A percentile compares a stretch with the other conserved stretches of the same genome.
phyloP scores from a whole-genome alignment of 2,797 vertebrate genomes.

The Dendrocincla fuliginosa region DNA sequence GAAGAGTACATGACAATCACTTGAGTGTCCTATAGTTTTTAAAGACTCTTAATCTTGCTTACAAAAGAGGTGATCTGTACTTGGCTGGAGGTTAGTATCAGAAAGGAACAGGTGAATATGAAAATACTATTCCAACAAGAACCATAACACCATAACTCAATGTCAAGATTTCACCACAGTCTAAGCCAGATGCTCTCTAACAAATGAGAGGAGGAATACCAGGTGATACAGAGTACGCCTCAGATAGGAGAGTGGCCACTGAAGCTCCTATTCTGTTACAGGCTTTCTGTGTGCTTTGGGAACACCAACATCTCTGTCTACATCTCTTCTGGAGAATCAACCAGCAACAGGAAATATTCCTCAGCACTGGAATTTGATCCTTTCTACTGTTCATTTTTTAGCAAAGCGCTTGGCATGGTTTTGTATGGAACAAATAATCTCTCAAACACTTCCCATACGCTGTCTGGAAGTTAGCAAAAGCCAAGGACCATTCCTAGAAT shows the following conservation, averaged over 20 bases:
- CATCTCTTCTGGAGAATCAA: neutral
- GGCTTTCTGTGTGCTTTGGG: neutral
- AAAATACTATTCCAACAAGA: neutral
- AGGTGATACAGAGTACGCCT: neutral
- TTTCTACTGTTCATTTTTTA: neutral
- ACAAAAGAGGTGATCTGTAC: neutral
- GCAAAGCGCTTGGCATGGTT: neutral
- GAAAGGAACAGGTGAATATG: neutral
- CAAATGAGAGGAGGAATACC: neutral
- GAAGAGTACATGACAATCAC: neutral
- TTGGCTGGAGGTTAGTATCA: neutral
- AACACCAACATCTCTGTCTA: neutral
- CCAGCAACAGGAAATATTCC: neutral
- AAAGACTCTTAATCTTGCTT: fast-evolving
- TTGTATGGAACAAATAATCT: neutral
- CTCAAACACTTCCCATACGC: neutral
- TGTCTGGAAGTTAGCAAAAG: neutral
- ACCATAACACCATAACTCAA: neutral
- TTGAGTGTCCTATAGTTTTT: neutral
- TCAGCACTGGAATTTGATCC: neutral
- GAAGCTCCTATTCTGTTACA: neutral
- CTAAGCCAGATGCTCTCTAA: neutral
- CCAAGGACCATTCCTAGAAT: neutral
- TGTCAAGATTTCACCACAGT: neutral
- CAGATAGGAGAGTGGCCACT: fast-evolving